Base-by-base conservation (phyloP, 92 coral and sea anemone species). In the Palythoa grandiflora region DNA sequence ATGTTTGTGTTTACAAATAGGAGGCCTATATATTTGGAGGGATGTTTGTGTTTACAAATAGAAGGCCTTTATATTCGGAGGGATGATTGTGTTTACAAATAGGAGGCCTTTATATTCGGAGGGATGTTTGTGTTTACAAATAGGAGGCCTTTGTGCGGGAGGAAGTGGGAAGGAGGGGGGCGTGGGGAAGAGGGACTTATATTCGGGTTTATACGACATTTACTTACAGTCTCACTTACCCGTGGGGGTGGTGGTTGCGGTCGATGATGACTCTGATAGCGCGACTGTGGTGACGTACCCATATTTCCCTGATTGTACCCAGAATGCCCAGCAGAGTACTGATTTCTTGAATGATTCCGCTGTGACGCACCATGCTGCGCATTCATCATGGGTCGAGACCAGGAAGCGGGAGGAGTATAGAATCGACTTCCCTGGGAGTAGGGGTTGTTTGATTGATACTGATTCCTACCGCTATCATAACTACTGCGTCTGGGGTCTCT, bases 401-500 rank as follows among this genome's bases (percentile, higher is more conserved):
- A 87, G 59, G 79, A 68, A 5, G 66, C 63, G 5, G 90, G 85
- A 15, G 77, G 76, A 21, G 81, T 77, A 71, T 87, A 74, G 73
- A 90, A 87, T 71, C 52, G 91, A 90, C 88, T 87, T 40, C 93
- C 93, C 16, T 83, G 89, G 6, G 84, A 38, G 77, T 71, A 77
- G 71, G 68, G 68, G 73, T 73, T 76, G 39, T 76, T 52, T 54
- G 79, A 59, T 73, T 60, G 70, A 78, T 79, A 78, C 50, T 78
- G 78, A 79, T 73, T 81, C 91, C 91, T 83, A 81, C 71, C 84
- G 84, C 74, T 83, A 78, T 89, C 91, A 39, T 87, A 47, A 88
- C 71, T 80, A 63, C 71, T 88, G 38, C 87, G 89, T 65, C 90
- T 91, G 21, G 91, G 89, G 61, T 83, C 91, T 54, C 92, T 81